Conservation (phyloP, 1,140 invertebrate genomes). For the Caenorhabditis latens region DNA sequence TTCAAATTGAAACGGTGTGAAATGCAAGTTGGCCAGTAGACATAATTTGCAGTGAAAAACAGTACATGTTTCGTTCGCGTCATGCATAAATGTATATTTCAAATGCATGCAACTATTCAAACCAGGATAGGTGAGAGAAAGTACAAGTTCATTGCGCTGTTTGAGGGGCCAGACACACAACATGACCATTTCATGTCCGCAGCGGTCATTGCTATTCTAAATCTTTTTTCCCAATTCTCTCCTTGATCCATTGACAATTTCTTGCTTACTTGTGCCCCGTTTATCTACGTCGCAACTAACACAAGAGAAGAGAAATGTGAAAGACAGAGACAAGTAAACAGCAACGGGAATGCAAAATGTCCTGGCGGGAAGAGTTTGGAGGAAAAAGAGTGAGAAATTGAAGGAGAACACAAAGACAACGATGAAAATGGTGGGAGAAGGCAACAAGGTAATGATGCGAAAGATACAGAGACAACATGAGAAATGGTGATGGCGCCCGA, state of each 20-base stretch:
- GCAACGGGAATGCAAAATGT: constrained; percentile 33
- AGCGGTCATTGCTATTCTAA: background rate
- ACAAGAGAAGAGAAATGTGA: constrained; percentile 10
- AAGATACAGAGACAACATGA: constrained; percentile 22
- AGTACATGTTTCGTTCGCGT: too few species aligned
- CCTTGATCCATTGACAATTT: background rate
- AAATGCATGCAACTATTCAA: background rate
- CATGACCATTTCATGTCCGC: background rate
- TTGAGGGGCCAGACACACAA: constrained; percentile 18
- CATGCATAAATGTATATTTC: background rate
- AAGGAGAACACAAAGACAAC: background rate
- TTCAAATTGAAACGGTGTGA: background rate
- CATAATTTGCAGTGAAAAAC: too few species aligned
- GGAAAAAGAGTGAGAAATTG: background rate
- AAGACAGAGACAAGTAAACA: constrained; percentile 34
- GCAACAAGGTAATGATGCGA: constrained; percentile 34
- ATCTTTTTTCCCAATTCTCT: background rate
- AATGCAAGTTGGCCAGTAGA: too few species aligned
- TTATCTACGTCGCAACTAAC: constrained; percentile 30
- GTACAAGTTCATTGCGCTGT: constrained; percentile 44
- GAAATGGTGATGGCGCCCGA: constrained; percentile 33
- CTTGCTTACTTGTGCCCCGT: constrained; percentile 20
- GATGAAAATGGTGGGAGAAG: background rate
- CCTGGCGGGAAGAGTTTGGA: constrained; percentile 8
- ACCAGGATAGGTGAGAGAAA: constrained; percentile 10